Conservation (phyloP, 2,113 vertebrate species). For the Microcebus murinus region DNA sequence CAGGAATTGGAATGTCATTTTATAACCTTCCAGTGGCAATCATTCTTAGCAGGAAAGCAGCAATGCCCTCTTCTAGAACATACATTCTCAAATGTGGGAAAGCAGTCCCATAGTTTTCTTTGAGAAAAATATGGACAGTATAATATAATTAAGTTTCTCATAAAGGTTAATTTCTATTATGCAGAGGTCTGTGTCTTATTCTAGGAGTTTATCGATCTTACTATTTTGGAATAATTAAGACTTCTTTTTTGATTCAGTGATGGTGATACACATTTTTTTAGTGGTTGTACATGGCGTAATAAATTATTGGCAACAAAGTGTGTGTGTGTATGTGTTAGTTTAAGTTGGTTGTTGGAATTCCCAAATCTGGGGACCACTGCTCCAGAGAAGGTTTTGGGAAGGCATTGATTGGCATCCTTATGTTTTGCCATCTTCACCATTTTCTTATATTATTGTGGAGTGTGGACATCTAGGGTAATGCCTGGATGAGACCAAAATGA, state of each 20-base stretch:
- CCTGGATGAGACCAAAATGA: background rate
- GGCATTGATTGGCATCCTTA: background rate
- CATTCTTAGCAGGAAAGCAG: background rate
- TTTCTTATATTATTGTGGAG: slow-evolving; percentile 9
- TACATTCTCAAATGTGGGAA: background rate
- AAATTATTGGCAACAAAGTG: background rate
- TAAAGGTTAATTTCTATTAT: background rate
- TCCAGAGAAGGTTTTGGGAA: slow-evolving; percentile 7
- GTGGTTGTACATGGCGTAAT: background rate
- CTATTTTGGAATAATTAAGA: slow-evolving; percentile 43
- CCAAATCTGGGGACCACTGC: background rate
- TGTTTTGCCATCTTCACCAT: background rate
- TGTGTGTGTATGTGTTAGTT: background rate
- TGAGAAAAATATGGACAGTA: slow-evolving; percentile 28
- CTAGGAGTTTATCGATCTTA: slow-evolving; percentile 13
- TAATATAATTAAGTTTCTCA: background rate
- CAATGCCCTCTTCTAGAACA: background rate
- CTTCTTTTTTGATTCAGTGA: slow-evolving; percentile 16
- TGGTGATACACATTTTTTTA: background rate
- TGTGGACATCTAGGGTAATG: background rate
- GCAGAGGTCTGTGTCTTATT: slow-evolving; percentile 7
- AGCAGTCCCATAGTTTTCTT: background rate
- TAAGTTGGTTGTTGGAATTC: slow-evolving; percentile 23
- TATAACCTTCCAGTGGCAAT: background rate
- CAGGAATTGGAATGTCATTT: background rate